Conservation (phyloP, 2,888 invertebrate species). For the Formica aserva region DNA sequence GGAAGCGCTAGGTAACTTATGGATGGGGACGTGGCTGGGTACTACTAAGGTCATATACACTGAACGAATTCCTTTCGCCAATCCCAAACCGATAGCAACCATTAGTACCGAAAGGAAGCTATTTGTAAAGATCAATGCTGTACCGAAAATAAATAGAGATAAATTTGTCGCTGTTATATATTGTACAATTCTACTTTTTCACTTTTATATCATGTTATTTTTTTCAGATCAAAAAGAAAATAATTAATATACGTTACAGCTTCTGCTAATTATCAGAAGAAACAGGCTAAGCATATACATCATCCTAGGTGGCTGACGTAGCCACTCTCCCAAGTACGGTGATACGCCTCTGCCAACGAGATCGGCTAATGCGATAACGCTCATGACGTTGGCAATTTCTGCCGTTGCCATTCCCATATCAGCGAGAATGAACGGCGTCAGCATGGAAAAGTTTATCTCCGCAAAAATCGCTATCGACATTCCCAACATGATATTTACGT, state of each 20-base stretch:
- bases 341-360: conserved; percentile 89
- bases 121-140: conserved; percentile 84
- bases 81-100: conserved; percentile 88
- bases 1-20: conserved; percentile 89
- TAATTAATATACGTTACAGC: conserved; percentile 87
- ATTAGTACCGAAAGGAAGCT: conserved; percentile 83
- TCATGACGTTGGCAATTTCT: conserved; percentile 89
- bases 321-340: conserved; percentile 90
- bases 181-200: conserved; percentile 3
- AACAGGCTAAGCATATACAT: conserved; percentile 89
- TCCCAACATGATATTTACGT: conserved; percentile 90
- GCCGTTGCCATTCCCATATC: conserved; percentile 88
- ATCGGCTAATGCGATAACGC: conserved; percentile 87
- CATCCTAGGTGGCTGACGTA: conserved; percentile 88
- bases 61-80: conserved; percentile 90
- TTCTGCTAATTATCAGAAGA: conserved; percentile 88
- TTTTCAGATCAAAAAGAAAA: not conserved
- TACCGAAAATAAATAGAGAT: conserved; percentile 49
- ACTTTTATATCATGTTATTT: not conserved
- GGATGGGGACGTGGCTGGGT: conserved; percentile 90
- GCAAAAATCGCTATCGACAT: conserved; percentile 90
- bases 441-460: conserved; percentile 90
- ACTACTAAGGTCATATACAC: conserved; percentile 91
- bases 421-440: conserved; percentile 89
- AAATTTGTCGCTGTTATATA: not conserved